Evolutionary conservation across 2,113 vertebrate species (phyloP).

Genomic region (Phyllostomus discolor): DNA sequence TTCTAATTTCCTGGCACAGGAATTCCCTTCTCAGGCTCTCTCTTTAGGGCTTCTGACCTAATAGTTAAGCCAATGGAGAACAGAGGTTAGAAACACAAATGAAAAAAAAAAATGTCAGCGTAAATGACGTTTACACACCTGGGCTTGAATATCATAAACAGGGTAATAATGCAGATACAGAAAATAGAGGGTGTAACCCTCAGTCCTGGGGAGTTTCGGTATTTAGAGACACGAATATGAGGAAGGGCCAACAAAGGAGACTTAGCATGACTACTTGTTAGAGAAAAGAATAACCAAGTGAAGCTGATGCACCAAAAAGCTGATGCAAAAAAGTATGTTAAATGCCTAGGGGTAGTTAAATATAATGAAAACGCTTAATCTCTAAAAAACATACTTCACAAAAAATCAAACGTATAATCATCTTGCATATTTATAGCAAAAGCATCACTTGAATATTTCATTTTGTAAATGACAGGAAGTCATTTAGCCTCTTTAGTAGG

Average conservation of each 20-base stretch:
- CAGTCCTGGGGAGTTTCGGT: not conserved
- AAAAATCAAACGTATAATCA: not conserved
- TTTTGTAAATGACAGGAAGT: slow-evolving; percentile 4
- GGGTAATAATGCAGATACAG: not conserved
- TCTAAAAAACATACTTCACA: not conserved
- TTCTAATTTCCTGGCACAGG: not conserved
- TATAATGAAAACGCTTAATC: not conserved
- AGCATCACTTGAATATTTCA: slow-evolving; percentile 33
- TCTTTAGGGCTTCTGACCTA: not conserved
- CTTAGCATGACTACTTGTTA: not conserved
- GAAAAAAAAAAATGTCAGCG: not conserved
- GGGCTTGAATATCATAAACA: not conserved
- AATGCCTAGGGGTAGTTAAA: not conserved
- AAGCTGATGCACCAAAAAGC: not conserved
- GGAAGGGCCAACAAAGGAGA: not conserved
- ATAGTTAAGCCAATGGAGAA: not conserved
- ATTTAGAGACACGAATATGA: not conserved
- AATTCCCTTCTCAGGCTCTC: not conserved
- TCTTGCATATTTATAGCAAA: not conserved
- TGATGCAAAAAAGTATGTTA: not conserved
- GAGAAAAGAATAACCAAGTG: not conserved
- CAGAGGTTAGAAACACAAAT: not conserved
- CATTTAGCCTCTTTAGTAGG: not conserved
- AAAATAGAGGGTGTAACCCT: not conserved
- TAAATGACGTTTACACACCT: not conserved